Evolutionary conservation across 2,888 invertebrate species (phyloP), one percentile per base, ranked within the genome.

Genomic region (Steinernema hermaphroditum): DNA sequence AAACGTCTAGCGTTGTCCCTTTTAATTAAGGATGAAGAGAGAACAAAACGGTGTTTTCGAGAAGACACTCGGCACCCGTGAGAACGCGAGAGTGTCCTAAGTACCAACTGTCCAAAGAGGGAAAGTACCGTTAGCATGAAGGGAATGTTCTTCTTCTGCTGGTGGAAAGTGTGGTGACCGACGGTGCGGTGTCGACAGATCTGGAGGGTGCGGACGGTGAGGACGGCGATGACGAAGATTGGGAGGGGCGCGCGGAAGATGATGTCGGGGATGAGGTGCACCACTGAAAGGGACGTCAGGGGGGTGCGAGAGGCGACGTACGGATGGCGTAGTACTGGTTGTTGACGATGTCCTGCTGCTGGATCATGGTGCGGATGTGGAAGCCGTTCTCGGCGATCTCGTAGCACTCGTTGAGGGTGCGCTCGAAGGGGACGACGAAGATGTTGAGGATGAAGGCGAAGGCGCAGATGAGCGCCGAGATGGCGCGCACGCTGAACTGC

Each of bases 221-320:
- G 72, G 54, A 81, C 72, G 49, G 82, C 83, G 34, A 85, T 85
- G 24, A 81, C 72, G 34, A 85, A 73, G 70, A 86, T 83, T 12
- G 85, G 85, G 0, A 79, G 74, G 2, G 85, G 85, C 0, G 85
- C 85, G 2, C 85, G 84, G 75, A 85, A 86, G 37, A 85, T 57
- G 2, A 85, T 74, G 70, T 85, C 85, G 8, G 85, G 85, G 71
- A 85, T 78, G 68, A 85, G 78, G 69, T 84, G 85, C 2, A 85
- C 83, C 50, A 84, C 83, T 83, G 73, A 72, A 83, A 80, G n/a
- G 4, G 16, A 6, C 12, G 24, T 54, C 16, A 19, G 16, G 41
- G 16, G 37, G n/a, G 62, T 16, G 22, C 19, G 37, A 74, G 37
- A 37, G 12, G 37, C 57, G 4, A 71, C 80, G 68, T 76, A 81